A percentile compares a stretch with the other conserved stretches of the same genome.
These are phyloP conservation scores for Ariopsis seemanni DNA, from an alignment of 2,113 vertebrate species.

Conservation along the genomic window DNA sequence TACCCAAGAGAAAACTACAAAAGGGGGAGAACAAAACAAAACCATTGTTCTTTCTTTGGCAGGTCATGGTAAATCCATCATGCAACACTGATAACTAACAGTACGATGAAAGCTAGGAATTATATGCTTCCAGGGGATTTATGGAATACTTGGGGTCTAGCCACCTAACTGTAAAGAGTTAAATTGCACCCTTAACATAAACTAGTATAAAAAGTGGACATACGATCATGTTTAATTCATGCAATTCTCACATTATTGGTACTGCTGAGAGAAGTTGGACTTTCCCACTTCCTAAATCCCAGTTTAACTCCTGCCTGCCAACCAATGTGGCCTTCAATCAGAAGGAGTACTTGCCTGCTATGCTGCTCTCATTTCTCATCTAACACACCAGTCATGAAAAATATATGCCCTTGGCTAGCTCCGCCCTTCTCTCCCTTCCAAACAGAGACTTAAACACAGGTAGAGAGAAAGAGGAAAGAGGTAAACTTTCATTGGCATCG, in stretches of 20 bases:
- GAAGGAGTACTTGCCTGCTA: not conserved
- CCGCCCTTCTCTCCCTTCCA: conserved; percentile 23
- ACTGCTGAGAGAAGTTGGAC: not conserved
- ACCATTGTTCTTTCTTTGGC: not conserved
- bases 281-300: not conserved
- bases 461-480: conserved; percentile 44
- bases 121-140: not conserved
- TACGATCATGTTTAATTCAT: not conserved
- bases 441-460: conserved; percentile 45
- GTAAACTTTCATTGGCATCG: conserved; percentile 16
- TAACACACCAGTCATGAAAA: conserved; percentile 47
- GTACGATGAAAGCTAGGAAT: not conserved
- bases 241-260: not conserved
- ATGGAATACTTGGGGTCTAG: not conserved
- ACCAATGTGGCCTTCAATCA: not conserved
- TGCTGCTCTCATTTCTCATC: conserved; percentile 14
- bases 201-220: not conserved
- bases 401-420: conserved; percentile 46
- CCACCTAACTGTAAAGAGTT: not conserved
- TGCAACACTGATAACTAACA: not conserved
- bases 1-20: not conserved
- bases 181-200: not conserved
- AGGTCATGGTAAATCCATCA: not conserved
- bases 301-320: not conserved
- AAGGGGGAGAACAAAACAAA: too few relatives aligned